phyloP scores from a whole-genome alignment of 2,797 vertebrate genomes.

The Alfaro cultratus region DNA sequence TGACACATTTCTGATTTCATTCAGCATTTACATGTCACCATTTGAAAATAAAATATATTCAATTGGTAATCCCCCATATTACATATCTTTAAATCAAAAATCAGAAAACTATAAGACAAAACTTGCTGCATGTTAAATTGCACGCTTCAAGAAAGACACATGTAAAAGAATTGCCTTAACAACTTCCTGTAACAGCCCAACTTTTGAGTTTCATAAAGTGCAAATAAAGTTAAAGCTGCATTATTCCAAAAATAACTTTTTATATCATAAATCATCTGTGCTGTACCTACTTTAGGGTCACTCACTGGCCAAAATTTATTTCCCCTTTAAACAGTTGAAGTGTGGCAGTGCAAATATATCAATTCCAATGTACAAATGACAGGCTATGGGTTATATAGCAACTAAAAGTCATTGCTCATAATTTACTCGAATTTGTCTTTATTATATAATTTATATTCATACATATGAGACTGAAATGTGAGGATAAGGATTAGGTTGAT shows the following conservation, averaged over 20 bases:
- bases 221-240: slow-evolving; percentile 51
- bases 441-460: background rate
- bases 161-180: slow-evolving; percentile 45
- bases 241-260: slow-evolving; percentile 41
- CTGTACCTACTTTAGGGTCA: slow-evolving; percentile 17
- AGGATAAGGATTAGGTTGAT: background rate
- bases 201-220: slow-evolving; percentile 68
- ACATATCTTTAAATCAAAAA: slow-evolving; percentile 27
- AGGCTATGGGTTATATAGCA: background rate
- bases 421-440: background rate
- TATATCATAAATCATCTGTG: background rate
- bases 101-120: slow-evolving; percentile 24
- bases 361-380: slow-evolving; percentile 29
- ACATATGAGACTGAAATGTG: background rate
- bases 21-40: slow-evolving; percentile 41
- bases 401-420: background rate
- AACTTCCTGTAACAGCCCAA: slow-evolving; percentile 34
- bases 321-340: background rate
- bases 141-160: slow-evolving; percentile 36
- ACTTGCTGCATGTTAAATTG: slow-evolving; percentile 21
- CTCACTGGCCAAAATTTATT: background rate
- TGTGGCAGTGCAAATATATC: background rate
- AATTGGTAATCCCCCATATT: slow-evolving; percentile 39
- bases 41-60: slow-evolving; percentile 53
- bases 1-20: slow-evolving; percentile 35